These are phyloP conservation scores for Otis tarda DNA, from an alignment of 2,113 vertebrate genomes.

Conservation along the genomic window DNA sequence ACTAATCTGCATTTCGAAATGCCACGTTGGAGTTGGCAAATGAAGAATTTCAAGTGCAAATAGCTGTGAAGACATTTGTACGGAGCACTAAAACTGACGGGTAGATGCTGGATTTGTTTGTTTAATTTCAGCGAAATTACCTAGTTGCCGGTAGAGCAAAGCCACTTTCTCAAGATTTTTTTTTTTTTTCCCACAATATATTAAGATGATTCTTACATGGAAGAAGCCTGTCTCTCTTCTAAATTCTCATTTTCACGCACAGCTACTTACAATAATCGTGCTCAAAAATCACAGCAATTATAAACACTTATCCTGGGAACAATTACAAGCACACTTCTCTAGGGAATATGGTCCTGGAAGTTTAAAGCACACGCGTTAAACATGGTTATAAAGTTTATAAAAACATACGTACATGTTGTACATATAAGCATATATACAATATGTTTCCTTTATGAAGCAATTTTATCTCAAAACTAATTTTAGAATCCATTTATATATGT, in stretches of 20 bases:
- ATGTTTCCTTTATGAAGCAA: background rate
- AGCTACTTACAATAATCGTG: background rate
- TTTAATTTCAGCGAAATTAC: background rate
- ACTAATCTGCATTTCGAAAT: conserved; percentile 63
- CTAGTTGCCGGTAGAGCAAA: background rate
- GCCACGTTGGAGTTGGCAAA: conserved; percentile 44
- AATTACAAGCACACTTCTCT: background rate
- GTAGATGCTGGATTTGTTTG: background rate
- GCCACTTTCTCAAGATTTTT: background rate
- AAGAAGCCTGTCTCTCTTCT: background rate
- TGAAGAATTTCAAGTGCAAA: conserved; percentile 42
- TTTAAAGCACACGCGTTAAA: conserved; percentile 12
- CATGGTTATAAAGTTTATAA: background rate
- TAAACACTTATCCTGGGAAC: background rate
- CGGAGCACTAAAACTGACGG: background rate
- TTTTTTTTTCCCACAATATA: too few species aligned
- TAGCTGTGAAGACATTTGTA: conserved; percentile 39
- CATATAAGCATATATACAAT: background rate
- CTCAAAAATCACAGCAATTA: background rate
- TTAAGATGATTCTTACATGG: background rate
- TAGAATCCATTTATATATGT: background rate
- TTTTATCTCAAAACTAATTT: background rate
- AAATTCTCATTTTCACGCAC: background rate
- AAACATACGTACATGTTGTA: conserved; percentile 13
- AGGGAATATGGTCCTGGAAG: conserved; percentile 10